Base-by-base conservation (phyloP, 1,140 invertebrate genomes). In the Microvelia longipes region DNA sequence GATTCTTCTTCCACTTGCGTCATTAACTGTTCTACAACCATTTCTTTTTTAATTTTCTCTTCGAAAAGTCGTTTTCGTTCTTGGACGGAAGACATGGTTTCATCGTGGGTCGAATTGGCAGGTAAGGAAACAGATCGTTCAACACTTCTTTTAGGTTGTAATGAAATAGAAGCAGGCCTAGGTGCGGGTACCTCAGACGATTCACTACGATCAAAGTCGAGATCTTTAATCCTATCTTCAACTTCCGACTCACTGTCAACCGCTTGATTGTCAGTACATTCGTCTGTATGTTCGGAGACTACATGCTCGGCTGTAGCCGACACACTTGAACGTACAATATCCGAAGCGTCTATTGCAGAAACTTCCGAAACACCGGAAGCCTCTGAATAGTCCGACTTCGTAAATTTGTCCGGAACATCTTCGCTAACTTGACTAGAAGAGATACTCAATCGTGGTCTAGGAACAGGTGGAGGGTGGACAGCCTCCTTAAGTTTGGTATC, bases 121-220 rank as follows among this genome's bases (percentile, higher is more conserved):
- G 81, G 81, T 29, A 82, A 73, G 19, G 81, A 82, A 24, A 78
- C 76, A 0, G 81, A 82, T 69, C 81, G 72, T 76, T 81, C 80
- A 70, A 80, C 35, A 19, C 5, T 27, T 28, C 68, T 68, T 35
- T 35, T 63, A 25, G 66, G 25, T 71, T 66, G 24, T 24, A 60
- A 25, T 35, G 29, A 11, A 1, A 1, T 68, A 50, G 35, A 50
- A 5, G 19, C 19, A 50, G 35, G 35, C 19, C 35, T 50, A 19
- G 35, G 35, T 50, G 35, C 19, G 13, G 61, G 71, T n/a, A 79
- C 80, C 25, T 79, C 82, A 76, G 82, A 81, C 76, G 83, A 82
- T 11, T 77, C 80, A 69, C 79, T 79, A 73, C 84, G 83, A 70
- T 83, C 81, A 79, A 80, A 84, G 62, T 80, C 78, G 68, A 78